Evolutionary conservation across 2,888 invertebrate genomes (phyloP).

Genomic region (Timema cristinae): DNA sequence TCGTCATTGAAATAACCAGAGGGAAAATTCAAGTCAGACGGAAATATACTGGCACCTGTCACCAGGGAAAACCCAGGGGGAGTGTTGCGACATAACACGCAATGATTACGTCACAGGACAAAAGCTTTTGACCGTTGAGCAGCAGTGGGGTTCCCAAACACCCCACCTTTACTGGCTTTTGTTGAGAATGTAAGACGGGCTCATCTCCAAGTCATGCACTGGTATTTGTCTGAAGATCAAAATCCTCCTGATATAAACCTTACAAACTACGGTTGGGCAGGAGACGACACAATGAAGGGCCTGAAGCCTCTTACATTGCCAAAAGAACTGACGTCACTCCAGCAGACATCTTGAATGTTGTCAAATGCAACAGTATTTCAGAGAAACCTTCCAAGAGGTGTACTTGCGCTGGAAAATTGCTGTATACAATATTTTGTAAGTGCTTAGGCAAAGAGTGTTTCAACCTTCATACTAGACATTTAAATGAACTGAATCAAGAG

Average conservation of each 20-base stretch:
- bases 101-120: no score
- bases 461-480: background rate
- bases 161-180: no score
- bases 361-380: slow-evolving; percentile 12
- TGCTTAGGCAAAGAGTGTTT: slow-evolving; percentile 5
- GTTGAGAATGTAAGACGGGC: slow-evolving; percentile 14
- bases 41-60: no score
- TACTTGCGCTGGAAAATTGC: slow-evolving; percentile 9
- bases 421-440: slow-evolving; percentile 12
- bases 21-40: no score
- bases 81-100: no score
- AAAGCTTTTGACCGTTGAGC: no score
- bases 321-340: background rate
- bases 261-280: slow-evolving; percentile 7
- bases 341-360: background rate
- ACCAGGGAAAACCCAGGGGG: no score
- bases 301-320: background rate
- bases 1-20: no score
- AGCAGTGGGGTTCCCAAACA: no score
- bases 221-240: slow-evolving; percentile 8
- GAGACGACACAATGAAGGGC: no score
- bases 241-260: background rate
- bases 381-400: slow-evolving; percentile 10
- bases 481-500: slow-evolving; percentile 7
- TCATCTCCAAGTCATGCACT: slow-evolving; percentile 13